Conservation (phyloP, 2,888 invertebrate species). For the Pandemis cinnamomeana region DNA sequence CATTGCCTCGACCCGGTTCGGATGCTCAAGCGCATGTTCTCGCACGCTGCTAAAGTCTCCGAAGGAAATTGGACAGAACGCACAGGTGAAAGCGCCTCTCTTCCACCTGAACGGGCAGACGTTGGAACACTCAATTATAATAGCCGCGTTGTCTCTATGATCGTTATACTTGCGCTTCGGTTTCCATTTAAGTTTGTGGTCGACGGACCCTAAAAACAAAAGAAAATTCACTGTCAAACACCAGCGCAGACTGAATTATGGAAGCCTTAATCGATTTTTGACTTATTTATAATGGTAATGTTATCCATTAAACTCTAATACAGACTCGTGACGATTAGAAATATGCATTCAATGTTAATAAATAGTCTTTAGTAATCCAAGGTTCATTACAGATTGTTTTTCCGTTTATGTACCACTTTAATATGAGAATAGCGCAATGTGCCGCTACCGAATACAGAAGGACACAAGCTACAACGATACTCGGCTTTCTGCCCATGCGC, state of each 20-base stretch:
- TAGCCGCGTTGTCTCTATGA: constrained; percentile 75
- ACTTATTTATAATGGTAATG: neutral
- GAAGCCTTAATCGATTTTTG: constrained; percentile 1
- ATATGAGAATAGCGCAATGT: constrained; percentile 70
- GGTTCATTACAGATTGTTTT: constrained; percentile 40
- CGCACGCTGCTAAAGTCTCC: constrained; percentile 66
- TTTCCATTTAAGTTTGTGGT: constrained; percentile 67
- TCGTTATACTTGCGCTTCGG: constrained; percentile 71
- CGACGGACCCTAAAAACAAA: constrained; percentile 73
- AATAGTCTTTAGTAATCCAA: neutral
- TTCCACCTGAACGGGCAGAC: constrained; percentile 75
- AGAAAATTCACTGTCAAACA: constrained; percentile 63
- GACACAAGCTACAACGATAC: constrained; percentile 61
- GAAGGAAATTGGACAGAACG: constrained; percentile 65
- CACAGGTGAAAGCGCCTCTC: constrained; percentile 70
- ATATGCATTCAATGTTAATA: neutral
- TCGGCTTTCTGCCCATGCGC: constrained; percentile 62
- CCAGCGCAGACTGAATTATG: constrained; percentile 22
- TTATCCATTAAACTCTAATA: neutral
- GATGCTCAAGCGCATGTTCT: constrained; percentile 61
- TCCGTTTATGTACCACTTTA: constrained; percentile 62
- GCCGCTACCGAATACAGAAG: constrained; percentile 61
- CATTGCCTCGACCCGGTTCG: constrained; percentile 62
- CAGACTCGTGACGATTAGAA: neutral
- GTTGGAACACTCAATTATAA: constrained; percentile 73